Base-by-base conservation (phyloP, 2,888 invertebrate species). In the Bombylius discolor region DNA sequence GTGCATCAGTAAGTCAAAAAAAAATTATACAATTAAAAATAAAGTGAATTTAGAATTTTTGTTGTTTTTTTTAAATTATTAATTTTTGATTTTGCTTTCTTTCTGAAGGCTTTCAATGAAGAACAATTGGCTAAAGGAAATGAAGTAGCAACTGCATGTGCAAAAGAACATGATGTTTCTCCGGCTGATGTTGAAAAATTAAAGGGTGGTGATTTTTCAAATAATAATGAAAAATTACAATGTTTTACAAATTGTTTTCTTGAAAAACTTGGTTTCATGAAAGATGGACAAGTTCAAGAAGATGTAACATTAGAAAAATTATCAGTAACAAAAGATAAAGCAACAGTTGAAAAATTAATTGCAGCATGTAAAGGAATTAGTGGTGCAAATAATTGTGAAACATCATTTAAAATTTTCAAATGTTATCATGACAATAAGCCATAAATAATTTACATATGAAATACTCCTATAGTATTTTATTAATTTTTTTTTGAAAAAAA, bases 171-270 rank as follows among this genome's bases (percentile, higher is more conserved):
- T 51, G 64, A 63, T 9, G 32, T 64, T 34, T 60, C 62, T 49
- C 62, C 65, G 56, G 67, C 68, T 4, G 68, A 65, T 47, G 67
- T 64, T 0, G 7, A 47, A 4, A 61, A 63, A 13, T 9, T 72
- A 49, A 65, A 60, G 6, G 54, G 51, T 1, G 69, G 67, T 7
- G 65, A 67, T 5, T 66, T 64, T 5, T 57, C 61, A 1, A 62
- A 64, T 44, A 53, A 44, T 5, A 63, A 65, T 54, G 58, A 56
- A 0, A 65, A 63, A 51, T 32, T 62, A 5, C 68, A 71, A 57
- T 72, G 72, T 57, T 70, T 72, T 46, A 57, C 66, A 42, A 67
- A 68, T 45, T 72, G 72, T 31, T 68, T 71, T 62, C 60, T 72
- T 51, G 70, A 71, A 58, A 67, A 68, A 56, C 4, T 49, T 4